Evolutionary conservation across 2,797 vertebrate genomes (phyloP).

Genomic region (Fistularia commersonii): DNA sequence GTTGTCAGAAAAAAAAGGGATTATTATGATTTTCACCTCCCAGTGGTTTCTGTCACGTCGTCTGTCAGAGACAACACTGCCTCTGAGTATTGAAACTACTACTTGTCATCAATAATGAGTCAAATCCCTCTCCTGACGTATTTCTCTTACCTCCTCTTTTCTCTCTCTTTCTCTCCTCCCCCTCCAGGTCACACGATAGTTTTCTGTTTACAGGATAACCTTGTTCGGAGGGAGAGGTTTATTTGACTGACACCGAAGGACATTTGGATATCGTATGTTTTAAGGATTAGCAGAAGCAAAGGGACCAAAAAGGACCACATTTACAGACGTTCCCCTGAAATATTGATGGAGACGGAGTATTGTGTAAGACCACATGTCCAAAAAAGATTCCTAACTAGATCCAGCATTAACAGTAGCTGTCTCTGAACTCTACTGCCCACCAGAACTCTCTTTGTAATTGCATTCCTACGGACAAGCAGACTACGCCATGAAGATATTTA

Average conservation of each 20-base stretch:
- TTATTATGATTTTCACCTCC: constrained; percentile 4
- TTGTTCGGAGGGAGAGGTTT: constrained; percentile 43
- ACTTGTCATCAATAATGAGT: constrained; percentile 28
- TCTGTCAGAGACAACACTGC: constrained; percentile 1
- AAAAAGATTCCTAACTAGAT: constrained; percentile 54
- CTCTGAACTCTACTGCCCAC: constrained; percentile 58
- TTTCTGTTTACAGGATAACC: constrained; percentile 37
- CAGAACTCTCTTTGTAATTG: constrained; percentile 68
- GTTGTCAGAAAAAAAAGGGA: neutral
- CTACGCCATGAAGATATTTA: constrained; percentile 61
- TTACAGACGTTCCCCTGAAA: constrained; percentile 56
- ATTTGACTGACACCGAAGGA: constrained; percentile 44
- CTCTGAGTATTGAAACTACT: constrained; percentile 5
- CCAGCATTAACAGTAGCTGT: constrained; percentile 54
- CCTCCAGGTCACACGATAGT: constrained; percentile 81
- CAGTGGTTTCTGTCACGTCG: constrained; percentile 3
- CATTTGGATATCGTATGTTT: constrained; percentile 56
- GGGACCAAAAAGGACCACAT: constrained; percentile 59
- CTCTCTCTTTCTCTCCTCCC: constrained; percentile 36
- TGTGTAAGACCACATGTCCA: constrained; percentile 38
- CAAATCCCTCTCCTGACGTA: constrained; percentile 8
- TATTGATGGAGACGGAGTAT: constrained; percentile 28
- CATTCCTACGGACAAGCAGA: constrained; percentile 57
- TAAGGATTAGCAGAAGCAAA: constrained; percentile 44
- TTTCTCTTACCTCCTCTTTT: constrained; percentile 11